Conservation (phyloP, 2,797 vertebrate genomes). For the Notolabrus celidotus region DNA sequence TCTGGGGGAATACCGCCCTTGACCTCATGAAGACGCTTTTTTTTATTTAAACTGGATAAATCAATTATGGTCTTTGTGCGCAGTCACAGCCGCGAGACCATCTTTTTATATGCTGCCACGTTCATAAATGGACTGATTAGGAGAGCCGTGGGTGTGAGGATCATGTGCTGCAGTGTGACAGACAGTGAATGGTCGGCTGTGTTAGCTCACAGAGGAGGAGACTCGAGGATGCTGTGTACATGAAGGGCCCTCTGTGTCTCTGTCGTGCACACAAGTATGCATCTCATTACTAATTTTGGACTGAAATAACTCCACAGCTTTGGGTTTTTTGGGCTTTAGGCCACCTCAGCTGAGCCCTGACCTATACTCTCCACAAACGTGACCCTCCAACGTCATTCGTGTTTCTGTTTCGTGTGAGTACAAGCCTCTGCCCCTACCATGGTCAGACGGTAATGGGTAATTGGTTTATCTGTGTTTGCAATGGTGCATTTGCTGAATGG, state of each 20-base stretch:
- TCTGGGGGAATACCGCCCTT: slow-evolving; percentile 51
- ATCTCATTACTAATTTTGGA: slow-evolving; percentile 74
- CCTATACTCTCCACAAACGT: slow-evolving; percentile 44
- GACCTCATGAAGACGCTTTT: slow-evolving; percentile 62
- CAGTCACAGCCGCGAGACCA: slow-evolving; percentile 58
- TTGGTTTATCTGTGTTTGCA: slow-evolving; percentile 3
- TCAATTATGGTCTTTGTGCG: slow-evolving; percentile 74
- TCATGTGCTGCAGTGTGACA: slow-evolving; percentile 80
- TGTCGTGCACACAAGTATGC: slow-evolving; percentile 76
- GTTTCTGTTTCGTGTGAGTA: slow-evolving; percentile 19
- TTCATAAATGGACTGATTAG: slow-evolving; percentile 76
- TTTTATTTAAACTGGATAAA: slow-evolving; percentile 70
- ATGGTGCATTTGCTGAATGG: not conserved
- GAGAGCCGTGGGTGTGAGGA: slow-evolving; percentile 63
- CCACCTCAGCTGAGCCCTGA: slow-evolving; percentile 70
- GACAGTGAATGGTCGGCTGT: slow-evolving; percentile 80
- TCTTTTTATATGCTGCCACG: slow-evolving; percentile 58
- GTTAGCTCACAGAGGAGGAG: slow-evolving; percentile 74
- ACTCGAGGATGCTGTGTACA: slow-evolving; percentile 66
- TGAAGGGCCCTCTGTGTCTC: slow-evolving; percentile 79
- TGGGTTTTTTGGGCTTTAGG: slow-evolving; percentile 50
- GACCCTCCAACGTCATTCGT: slow-evolving; percentile 50
- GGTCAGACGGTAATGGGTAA: slow-evolving; percentile 1
- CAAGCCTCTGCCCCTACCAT: not conserved
- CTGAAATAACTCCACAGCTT: slow-evolving; percentile 70